Evolutionary conservation across 2,888 invertebrate species (phyloP), one percentile per base, ranked within the genome.

Genomic region (Hyles lineata): DNA sequence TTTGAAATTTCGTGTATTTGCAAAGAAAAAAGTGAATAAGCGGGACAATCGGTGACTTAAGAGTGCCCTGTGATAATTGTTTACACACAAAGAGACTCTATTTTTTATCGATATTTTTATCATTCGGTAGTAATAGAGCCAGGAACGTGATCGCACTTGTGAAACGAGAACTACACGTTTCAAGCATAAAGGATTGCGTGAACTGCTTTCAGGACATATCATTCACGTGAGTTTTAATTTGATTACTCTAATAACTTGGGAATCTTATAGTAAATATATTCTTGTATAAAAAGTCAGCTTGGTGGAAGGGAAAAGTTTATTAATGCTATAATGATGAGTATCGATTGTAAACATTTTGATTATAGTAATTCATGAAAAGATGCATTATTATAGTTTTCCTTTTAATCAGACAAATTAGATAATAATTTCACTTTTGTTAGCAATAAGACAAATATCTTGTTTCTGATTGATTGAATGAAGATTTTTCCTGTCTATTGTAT

Each of bases 1-100:
- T 94, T 94, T 94, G 94, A 94, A 91, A 94, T 90, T 94, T 93
- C 91, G 90, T 81, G 89, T 77, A 92, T 91, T 90, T 94, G 93
- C 94, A 94, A 94, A 94, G 94, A 93, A 91, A 92, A 86, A 89
- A 92, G 93, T 91, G 92, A 89, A 85, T 77, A 80, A 85, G 90
- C 89, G 90, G 85, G 85, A 89, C 83, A 83, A 85, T 88, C 80
- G 86, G 92, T 93, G 92, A 90, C 88, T 85, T 82, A 82, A 87
- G 82, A 88, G 93, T 92, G 93, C 88, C 80, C 86, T 91, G 94
- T 94, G 93, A 89, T 90, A 88, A 77, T 87, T 89, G 80, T 85
- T 89, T 87, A 82, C 81, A 80, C 81, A 82, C 77, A 79, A 78
- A 83, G 77, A 85, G 79, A 87, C 84, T 88, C 84, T 85, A 87